Percentiles rank a stretch among this genome's conserved stretches.
phyloP scores from a whole-genome alignment of 2,113 vertebrate genomes.

The Takifugu flavidus region DNA sequence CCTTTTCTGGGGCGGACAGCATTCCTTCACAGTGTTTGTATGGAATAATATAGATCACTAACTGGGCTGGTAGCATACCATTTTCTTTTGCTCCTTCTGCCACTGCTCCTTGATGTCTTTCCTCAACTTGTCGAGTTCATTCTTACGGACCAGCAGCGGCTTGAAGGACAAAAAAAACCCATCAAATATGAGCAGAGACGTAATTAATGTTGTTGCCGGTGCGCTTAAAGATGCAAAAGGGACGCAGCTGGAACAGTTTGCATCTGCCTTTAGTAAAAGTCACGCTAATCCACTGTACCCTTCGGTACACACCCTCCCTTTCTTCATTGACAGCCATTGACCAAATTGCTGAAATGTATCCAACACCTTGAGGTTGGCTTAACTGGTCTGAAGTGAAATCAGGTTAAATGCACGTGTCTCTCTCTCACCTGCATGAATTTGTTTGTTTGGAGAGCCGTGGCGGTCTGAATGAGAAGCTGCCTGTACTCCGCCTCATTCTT shows the following conservation, averaged over 20 bases:
- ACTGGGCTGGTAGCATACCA: conserved; percentile 68
- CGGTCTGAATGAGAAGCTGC: conserved; percentile 85
- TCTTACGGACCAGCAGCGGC: conserved; percentile 92
- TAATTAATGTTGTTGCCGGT: not conserved
- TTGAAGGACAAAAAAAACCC: conserved; percentile 47
- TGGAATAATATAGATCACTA: not conserved
- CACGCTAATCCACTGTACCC: not conserved
- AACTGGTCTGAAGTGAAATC: not conserved
- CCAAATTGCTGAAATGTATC: not conserved
- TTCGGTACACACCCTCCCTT: not conserved
- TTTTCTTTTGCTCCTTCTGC: conserved; percentile 95
- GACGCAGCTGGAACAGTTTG: too few species aligned
- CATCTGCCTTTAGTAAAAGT: not conserved
- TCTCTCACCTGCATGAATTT: conserved; percentile 93
- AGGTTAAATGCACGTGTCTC: not conserved
- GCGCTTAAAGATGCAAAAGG: too few species aligned
- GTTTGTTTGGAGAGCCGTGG: conserved; percentile 88
- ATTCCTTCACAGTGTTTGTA: not conserved
- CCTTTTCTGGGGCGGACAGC: not conserved
- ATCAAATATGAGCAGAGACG: not conserved
- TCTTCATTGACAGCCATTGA: not conserved
- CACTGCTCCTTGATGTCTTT: conserved; percentile 96
- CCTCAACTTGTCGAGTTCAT: conserved; percentile 91
- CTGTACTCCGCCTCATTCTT: conserved; percentile 88
- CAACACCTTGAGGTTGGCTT: not conserved